These are phyloP conservation scores for Xenotilapia caudafasciata DNA, from an alignment of 2,113 vertebrate species.

Conservation along the genomic window DNA sequence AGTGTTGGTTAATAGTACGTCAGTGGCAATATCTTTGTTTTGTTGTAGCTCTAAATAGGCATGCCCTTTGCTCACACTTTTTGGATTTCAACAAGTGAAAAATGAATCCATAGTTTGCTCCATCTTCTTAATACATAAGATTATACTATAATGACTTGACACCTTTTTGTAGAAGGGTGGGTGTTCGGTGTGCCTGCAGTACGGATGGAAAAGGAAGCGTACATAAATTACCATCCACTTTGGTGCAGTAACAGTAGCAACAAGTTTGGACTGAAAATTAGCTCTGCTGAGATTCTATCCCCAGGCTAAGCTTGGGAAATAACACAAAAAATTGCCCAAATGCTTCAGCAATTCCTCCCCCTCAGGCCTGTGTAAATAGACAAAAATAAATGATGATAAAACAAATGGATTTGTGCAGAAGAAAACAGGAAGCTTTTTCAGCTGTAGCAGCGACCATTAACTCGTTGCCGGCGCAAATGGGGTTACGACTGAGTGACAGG, in stretches of 20 bases:
- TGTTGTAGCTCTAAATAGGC: background rate
- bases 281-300: constrained; percentile 27
- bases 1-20: background rate
- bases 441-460: constrained; percentile 7
- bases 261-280: constrained; percentile 29
- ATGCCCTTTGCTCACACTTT: background rate
- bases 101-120: background rate
- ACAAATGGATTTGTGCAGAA: constrained; percentile 21
- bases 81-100: background rate
- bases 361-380: constrained; percentile 21
- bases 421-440: background rate
- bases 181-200: background rate
- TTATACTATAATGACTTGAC: background rate
- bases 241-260: constrained; percentile 1
- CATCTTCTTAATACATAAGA: background rate
- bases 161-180: background rate
- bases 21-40: background rate
- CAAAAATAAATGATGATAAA: constrained; percentile 43
- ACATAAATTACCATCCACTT: constrained; percentile 42
- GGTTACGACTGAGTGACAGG: background rate
- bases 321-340: constrained; percentile 40
- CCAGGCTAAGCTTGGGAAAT: constrained; percentile 28
- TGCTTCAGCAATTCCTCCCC: background rate
- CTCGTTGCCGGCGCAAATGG: background rate
- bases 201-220: constrained; percentile 13